Percentiles rank a stretch among this genome's conserved stretches.
Conservation (phyloP, 2,113 vertebrate species). For the Ochotona curzoniae region DNA sequence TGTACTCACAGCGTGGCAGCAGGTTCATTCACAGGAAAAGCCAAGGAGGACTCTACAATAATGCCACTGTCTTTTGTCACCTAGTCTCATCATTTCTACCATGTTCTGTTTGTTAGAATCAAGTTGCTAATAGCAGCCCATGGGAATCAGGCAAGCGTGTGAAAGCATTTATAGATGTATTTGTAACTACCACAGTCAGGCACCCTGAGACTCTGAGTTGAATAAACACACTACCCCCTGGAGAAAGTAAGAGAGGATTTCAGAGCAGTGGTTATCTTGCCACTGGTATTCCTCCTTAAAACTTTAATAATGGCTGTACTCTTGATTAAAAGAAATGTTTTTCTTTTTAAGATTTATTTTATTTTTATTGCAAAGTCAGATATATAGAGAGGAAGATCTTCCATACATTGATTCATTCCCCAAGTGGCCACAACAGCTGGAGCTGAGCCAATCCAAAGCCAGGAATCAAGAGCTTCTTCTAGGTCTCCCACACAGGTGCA, state of each 20-base stretch:
- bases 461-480: no score
- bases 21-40: conserved; percentile 23
- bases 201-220: background rate
- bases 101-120: background rate
- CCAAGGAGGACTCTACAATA: background rate
- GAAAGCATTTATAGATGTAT: conserved; percentile 1
- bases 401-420: no score
- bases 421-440: no score
- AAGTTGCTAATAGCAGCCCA: background rate
- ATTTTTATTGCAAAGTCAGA: background rate
- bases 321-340: background rate
- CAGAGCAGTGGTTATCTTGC: background rate
- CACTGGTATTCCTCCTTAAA: background rate
- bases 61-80: background rate
- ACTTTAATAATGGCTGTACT: background rate
- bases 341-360: background rate
- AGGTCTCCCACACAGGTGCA: no score
- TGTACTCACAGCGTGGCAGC: background rate
- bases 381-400: no score
- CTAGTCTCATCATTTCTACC: background rate
- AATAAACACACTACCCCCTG: background rate
- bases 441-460: no score
- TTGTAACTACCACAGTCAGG: background rate
- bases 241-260: background rate
- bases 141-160: background rate